These are phyloP conservation scores for Gnathonemus echidnorhynchus DNA, from an alignment of 2,113 vertebrate genomes.

Conservation along the genomic window DNA sequence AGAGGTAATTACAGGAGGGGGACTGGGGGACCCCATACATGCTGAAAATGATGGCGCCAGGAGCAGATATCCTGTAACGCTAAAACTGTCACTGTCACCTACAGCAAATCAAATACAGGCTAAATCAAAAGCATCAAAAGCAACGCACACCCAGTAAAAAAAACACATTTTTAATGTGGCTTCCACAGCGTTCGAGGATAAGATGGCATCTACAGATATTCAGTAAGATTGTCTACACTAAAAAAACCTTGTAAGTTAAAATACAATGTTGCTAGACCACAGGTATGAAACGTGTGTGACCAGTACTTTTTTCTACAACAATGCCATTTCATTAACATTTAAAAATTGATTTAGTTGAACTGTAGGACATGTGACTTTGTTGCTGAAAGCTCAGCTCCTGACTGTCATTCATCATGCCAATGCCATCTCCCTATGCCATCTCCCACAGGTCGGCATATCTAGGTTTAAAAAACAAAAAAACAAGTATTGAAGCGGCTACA, in stretches of 20 bases:
- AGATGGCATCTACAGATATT: neutral
- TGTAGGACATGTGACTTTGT: neutral
- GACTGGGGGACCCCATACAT: conserved; percentile 19
- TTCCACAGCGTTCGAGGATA: neutral
- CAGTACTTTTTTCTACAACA: neutral
- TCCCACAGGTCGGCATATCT: neutral
- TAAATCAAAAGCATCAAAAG: neutral
- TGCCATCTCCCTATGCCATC: neutral
- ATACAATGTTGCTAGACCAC: neutral
- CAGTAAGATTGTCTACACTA: neutral
- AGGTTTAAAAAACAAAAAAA: neutral
- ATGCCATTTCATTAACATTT: conserved; percentile 27
- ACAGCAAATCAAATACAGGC: neutral
- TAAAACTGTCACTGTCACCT: neutral
- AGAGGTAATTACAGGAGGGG: conserved; percentile 40
- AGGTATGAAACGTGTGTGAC: neutral
- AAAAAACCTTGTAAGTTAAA: neutral
- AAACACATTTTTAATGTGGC: neutral
- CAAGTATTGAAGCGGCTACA: neutral
- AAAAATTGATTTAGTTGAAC: conserved; percentile 33
- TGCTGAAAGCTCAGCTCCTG: neutral
- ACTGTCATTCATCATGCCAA: neutral
- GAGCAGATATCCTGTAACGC: conserved; percentile 27
- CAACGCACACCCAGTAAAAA: neutral
- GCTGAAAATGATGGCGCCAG: conserved; percentile 31